Evolutionary conservation across 2,797 vertebrate species (phyloP).

Genomic region (Psittacula derbiana): DNA sequence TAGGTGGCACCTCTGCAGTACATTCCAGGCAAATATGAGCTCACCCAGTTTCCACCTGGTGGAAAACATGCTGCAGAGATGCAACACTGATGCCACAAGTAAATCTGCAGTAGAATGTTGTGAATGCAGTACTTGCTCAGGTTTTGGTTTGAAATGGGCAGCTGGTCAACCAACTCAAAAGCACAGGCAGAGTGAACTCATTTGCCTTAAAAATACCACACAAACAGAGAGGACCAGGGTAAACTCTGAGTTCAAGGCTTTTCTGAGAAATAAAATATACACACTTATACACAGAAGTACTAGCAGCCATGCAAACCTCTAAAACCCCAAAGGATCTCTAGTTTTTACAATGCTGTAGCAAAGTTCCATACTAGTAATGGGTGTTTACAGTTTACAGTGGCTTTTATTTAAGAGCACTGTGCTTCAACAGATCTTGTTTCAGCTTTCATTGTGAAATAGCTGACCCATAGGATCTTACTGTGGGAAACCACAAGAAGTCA

Average conservation of each 20-base stretch:
- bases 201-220: background rate
- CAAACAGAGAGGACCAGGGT: background rate
- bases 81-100: background rate
- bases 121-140: background rate
- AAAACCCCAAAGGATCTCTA: background rate
- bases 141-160: background rate
- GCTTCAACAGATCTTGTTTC: background rate
- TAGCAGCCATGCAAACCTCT: background rate
- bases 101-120: background rate
- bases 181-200: background rate
- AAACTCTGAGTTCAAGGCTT: background rate
- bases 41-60: background rate
- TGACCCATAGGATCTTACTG: background rate
- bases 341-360: background rate
- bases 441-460: background rate
- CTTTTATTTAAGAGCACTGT: background rate
- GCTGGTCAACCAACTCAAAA: background rate
- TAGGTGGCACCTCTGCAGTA: background rate
- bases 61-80: background rate
- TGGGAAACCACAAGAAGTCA: background rate
- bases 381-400: background rate
- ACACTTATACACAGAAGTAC: background rate
- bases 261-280: background rate
- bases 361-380: background rate
- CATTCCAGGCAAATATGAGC: background rate